A percentile compares a stretch with the other conserved stretches of the same genome.
Conservation (phyloP, 2,113 vertebrate genomes). For the Struthio camelus region DNA sequence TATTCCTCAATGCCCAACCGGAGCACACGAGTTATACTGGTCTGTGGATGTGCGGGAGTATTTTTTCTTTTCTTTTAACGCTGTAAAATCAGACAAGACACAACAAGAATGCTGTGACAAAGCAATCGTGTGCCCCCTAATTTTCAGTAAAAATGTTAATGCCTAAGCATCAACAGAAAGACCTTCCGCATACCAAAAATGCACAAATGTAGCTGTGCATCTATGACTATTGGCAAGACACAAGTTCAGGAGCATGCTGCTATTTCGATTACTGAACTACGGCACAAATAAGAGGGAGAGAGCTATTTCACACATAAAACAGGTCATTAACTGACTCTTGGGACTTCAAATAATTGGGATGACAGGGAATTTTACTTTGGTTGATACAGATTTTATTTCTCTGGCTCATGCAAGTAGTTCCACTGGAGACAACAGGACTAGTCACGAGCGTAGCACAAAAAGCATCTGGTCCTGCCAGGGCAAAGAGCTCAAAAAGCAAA, state of each 20-base stretch:
- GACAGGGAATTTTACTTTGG: not conserved
- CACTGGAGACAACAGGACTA: not conserved
- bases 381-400: not conserved
- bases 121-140: not conserved
- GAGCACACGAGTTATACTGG: not conserved
- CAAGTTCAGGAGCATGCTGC: not conserved
- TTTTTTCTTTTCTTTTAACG: not conserved
- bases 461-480: not conserved
- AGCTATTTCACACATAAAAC: not conserved
- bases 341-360: not conserved
- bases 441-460: rapidly evolving
- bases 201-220: not conserved
- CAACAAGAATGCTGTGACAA: not conserved
- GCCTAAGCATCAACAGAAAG: not conserved
- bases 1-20: not conserved
- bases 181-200: not conserved
- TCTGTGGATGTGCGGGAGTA: not conserved
- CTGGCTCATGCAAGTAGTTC: not conserved
- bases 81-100: not conserved
- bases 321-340: not conserved
- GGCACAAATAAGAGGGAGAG: not conserved
- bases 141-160: not conserved
- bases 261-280: not conserved
- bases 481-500: not conserved
- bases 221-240: not conserved